Percentiles rank a stretch among this genome's conserved stretches.
Evolutionary conservation across 2,888 invertebrate genomes (phyloP).

Genomic region (Zele albiditarsus): DNA sequence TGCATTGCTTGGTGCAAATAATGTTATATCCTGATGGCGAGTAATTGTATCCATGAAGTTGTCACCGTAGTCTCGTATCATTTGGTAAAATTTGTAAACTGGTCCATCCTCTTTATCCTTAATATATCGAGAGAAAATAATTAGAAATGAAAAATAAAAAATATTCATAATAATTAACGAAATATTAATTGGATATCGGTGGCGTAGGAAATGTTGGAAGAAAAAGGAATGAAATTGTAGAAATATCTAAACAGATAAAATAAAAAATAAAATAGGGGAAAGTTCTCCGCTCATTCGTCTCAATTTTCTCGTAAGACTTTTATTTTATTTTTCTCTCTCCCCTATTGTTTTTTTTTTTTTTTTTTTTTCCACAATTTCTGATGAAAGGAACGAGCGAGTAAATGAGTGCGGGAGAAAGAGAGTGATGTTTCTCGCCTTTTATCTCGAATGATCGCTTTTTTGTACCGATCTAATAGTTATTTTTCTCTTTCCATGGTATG

Average conservation of each 20-base stretch:
- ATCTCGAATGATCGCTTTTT: constrained; percentile 49
- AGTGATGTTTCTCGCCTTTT: constrained; percentile 42
- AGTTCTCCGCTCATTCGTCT: constrained; percentile 16
- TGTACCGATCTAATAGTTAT: constrained; percentile 42
- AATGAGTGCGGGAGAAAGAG: constrained; percentile 20
- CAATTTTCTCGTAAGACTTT: constrained; percentile 12
- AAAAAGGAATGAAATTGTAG: not conserved
- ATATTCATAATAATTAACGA: not conserved
- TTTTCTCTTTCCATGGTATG: constrained; percentile 9
- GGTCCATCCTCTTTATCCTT: constrained; percentile 85
- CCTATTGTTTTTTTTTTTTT: not conserved
- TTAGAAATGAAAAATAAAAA: not conserved
- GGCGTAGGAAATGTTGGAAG: not conserved
- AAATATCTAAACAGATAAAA: not conserved
- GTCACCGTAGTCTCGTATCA: constrained; percentile 84
- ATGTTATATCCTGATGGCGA: constrained; percentile 82
- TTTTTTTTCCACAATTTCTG: not conserved
- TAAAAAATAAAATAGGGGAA: not conserved
- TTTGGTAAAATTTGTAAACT: constrained; percentile 87
- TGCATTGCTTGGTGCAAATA: constrained; percentile 92
- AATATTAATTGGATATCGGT: not conserved
- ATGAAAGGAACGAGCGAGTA: constrained; percentile 6
- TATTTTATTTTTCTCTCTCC: not conserved
- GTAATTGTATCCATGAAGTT: constrained; percentile 84
- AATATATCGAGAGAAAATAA: constrained; percentile 49